phyloP scores from a whole-genome alignment of 2,113 vertebrate genomes.

The Cebus imitator region DNA sequence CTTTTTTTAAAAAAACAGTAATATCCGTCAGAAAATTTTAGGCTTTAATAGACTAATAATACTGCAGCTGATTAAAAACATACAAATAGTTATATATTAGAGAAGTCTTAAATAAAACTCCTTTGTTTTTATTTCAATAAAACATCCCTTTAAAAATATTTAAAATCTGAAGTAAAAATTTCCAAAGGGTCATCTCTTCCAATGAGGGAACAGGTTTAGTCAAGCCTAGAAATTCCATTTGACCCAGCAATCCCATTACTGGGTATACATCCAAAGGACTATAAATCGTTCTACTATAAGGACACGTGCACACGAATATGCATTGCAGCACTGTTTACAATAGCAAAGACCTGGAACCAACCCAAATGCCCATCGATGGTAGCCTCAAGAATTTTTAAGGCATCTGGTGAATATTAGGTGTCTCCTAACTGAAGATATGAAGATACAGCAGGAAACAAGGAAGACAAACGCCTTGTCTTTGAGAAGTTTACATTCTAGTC shows the following conservation, averaged over 20 bases:
- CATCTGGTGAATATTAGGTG: not conserved
- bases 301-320: no score
- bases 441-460: not conserved
- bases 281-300: no score
- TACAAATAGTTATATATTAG: not conserved
- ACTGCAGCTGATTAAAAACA: not conserved
- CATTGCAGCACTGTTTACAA: no score
- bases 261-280: no score
- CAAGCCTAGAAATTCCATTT: not conserved
- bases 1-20: not conserved
- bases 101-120: not conserved
- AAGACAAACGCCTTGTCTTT: not conserved
- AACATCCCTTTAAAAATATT: not conserved
- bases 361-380: no score
- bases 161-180: not conserved
- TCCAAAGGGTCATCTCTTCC: not conserved
- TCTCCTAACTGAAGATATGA: not conserved
- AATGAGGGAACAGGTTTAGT: not conserved
- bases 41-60: not conserved
- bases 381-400: not conserved
- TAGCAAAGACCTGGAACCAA: no score
- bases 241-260: no score
- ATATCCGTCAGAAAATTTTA: not conserved
- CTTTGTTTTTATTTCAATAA: conserved; percentile 14
- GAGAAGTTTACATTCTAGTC: not conserved